Percentiles rank a stretch among this genome's conserved stretches.
Conservation (phyloP, 2,888 invertebrate genomes). For the Melanchra persicariae region DNA sequence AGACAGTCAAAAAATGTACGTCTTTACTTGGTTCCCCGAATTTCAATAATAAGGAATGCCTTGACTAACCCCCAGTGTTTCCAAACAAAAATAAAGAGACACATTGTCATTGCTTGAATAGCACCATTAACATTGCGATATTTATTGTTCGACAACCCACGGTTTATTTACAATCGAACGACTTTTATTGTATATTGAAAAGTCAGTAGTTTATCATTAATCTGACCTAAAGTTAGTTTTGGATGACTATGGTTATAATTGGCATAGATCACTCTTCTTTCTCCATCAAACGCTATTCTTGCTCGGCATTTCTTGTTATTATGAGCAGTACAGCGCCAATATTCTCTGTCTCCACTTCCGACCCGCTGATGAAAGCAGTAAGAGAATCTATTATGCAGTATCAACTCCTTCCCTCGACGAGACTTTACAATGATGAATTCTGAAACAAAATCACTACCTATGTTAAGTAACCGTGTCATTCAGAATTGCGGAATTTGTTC, state of each 20-base stretch:
- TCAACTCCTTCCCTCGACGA: constrained; percentile 21
- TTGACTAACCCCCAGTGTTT: not conserved
- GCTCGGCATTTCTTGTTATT: constrained; percentile 29
- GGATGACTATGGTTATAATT: constrained; percentile 29
- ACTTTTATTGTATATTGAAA: constrained; percentile 20
- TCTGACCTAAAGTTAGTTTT: not conserved
- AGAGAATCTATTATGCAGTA: constrained; percentile 34
- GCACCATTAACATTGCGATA: not conserved
- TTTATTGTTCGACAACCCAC: too few species aligned
- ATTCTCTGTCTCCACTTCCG: constrained; percentile 5
- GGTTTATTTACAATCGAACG: not conserved
- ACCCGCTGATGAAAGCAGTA: constrained; percentile 18
- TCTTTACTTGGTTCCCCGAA: too few species aligned
- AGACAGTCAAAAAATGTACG: too few species aligned
- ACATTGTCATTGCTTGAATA: too few species aligned
- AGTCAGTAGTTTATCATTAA: constrained; percentile 1
- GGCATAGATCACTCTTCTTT: constrained; percentile 6
- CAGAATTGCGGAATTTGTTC: too few species aligned
- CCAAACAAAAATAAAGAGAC: not conserved
- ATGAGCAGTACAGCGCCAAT: constrained; percentile 40
- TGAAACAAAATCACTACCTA: constrained; percentile 25
- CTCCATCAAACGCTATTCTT: constrained; percentile 24
- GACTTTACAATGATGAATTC: constrained; percentile 25
- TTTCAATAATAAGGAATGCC: not conserved
- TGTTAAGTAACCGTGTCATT: not conserved